Evolutionary conservation across 1,140 invertebrate genomes (phyloP), one percentile per base, ranked within the genome.

Genomic region (Physella acuta): DNA sequence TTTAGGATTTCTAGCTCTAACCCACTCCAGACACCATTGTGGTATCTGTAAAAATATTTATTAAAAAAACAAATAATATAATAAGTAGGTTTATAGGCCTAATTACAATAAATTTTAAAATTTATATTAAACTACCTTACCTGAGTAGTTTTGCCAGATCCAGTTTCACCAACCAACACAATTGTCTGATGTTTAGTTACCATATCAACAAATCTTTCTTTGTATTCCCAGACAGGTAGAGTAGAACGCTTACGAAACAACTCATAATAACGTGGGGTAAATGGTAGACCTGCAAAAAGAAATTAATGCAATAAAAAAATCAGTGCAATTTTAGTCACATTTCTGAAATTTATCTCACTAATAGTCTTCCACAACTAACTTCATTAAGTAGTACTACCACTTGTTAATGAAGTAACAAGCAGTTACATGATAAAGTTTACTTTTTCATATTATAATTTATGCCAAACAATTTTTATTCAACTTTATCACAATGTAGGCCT

Each of bases 211-310:
- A 99, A 99, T 81, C 98, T 95, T 3, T 92, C 89, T 76, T 93
- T 90, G 84, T 99, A 99, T 80, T 99, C 97, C 89, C 97, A 99
- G 0, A 99, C 97, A 0, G 98, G 98, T 26, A 99, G 86, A 5
- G 91, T 90, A 39, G 94, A 92, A 56, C 98, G 89, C 79, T 98
- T 98, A 71, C 92, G 90, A 71, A 91, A 81, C 39, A 89, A 78
- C 56, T 87, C 83, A 79, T 82, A 85, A 74, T 87, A 89, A 28
- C 82, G 73, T 44, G 83, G 81, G 33, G 83, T 84, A 71, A 76
- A 83, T 59, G 84, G 83, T 49, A 84, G 68, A 30, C 84, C 84
- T 85, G 68, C 16, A 76, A 75, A 14, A 61, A 53, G 34, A 36
- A 2, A 58, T 24, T 11, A 8, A 28, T 31, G 14, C 24, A 56